Evolutionary conservation across 2,113 vertebrate species (phyloP).

Genomic region (Channa maculata): DNA sequence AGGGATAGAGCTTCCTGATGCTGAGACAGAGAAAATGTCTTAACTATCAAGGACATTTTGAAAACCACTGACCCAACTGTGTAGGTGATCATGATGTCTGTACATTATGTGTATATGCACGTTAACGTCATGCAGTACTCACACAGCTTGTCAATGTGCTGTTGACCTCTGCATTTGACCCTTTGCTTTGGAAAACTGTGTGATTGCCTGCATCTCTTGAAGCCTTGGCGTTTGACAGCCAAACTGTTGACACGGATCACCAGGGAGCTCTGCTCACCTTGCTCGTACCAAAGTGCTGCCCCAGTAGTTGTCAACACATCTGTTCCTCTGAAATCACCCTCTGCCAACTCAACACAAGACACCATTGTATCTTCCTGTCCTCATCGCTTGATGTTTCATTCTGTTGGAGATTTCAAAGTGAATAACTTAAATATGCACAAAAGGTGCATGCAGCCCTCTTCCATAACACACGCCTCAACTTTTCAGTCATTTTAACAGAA

Average conservation of each 20-base stretch:
- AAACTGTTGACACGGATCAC: constrained; percentile 72
- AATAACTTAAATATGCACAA: constrained; percentile 45
- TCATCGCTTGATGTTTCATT: constrained; percentile 53
- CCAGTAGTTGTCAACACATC: constrained; percentile 69
- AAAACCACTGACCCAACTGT: constrained; percentile 73
- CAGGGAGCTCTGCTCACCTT: constrained; percentile 75
- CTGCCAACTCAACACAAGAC: constrained; percentile 67
- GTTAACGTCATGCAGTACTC: constrained; percentile 75
- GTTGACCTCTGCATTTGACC: constrained; percentile 70
- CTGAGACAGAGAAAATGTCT: constrained; percentile 46
- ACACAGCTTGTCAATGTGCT: constrained; percentile 71
- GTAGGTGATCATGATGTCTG: constrained; percentile 74
- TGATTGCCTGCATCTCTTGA: constrained; percentile 68
- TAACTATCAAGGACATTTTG: constrained; percentile 61
- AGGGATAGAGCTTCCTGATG: constrained; percentile 51
- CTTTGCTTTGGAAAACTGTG: constrained; percentile 76
- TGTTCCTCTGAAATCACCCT: constrained; percentile 68
- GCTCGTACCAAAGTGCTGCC: constrained; percentile 85
- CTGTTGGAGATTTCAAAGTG: constrained; percentile 58
- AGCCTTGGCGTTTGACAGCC: constrained; percentile 69
- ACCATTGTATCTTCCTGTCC: constrained; percentile 51
- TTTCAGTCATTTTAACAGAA: constrained; percentile 53
- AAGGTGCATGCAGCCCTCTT: constrained; percentile 31
- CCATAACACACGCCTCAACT: constrained; percentile 34
- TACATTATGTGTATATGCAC: constrained; percentile 79